Evolutionary conservation across 2,797 vertebrate species (phyloP).

Genomic region (Antrozous pallidus): DNA sequence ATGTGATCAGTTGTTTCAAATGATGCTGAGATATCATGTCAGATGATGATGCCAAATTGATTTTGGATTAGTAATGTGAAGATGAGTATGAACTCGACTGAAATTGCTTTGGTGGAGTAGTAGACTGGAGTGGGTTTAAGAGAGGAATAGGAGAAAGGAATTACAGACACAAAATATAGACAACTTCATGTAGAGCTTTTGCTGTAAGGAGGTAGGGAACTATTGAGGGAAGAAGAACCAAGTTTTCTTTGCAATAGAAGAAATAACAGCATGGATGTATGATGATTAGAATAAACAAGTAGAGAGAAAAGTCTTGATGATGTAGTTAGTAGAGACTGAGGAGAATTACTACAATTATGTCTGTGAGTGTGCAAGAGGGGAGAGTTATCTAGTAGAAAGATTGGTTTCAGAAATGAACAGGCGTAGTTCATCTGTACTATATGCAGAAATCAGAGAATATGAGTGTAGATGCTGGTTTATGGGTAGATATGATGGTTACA

Average conservation of each 20-base stretch:
- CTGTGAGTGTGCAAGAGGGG: not conserved
- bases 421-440: not conserved
- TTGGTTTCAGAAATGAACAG: not conserved
- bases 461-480: not conserved
- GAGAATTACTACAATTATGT: not conserved
- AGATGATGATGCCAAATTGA: no score
- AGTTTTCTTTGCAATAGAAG: not conserved
- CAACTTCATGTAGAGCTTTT: no score
- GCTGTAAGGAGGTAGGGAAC: no score
- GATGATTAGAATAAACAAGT: not conserved
- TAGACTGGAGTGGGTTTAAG: no score
- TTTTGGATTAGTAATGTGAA: no score
- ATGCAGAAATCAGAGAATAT: not conserved
- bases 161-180: no score
- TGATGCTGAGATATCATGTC: no score
- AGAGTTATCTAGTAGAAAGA: not conserved
- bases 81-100: no score
- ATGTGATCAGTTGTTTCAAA: no score
- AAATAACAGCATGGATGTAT: not conserved
- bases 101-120: no score
- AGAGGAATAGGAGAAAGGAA: no score
- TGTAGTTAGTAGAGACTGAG: not conserved
- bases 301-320: not conserved
- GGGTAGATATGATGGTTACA: not conserved
- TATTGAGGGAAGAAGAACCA: not conserved